phyloP scores from a whole-genome alignment of 1,140 invertebrate genomes.

The Leptinotarsa undecemlineata region DNA sequence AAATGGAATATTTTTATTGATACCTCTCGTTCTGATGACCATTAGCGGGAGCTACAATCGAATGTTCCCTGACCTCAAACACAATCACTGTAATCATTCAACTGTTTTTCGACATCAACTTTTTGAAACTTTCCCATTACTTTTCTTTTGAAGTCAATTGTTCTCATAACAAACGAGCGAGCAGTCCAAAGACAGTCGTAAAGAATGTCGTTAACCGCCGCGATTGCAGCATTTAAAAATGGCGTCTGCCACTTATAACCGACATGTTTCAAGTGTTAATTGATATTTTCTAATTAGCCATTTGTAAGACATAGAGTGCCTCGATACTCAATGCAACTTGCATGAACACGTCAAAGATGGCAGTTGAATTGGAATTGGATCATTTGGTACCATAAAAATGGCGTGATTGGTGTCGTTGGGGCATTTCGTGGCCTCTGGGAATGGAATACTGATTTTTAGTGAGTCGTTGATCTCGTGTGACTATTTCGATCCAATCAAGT shows the following conservation, averaged over 20 bases:
- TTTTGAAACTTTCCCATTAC: constrained; percentile 21
- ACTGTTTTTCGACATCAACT: constrained; percentile 17
- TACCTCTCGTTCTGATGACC: too few species aligned
- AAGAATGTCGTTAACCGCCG: constrained; percentile 29
- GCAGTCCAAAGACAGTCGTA: constrained; percentile 20
- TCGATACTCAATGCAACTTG: constrained; percentile 10
- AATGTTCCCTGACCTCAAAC: background rate
- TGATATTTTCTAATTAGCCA: constrained; percentile 29
- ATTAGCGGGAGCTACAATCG: background rate
- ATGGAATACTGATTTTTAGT: background rate
- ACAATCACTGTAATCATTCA: constrained; percentile 14
- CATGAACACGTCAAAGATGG: constrained; percentile 20
- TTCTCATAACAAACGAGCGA: constrained; percentile 21
- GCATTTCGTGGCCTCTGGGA: constrained; percentile 10
- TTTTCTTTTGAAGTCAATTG: constrained; percentile 22
- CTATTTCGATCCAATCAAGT: constrained; percentile 19
- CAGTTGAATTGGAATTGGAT: constrained; percentile 21
- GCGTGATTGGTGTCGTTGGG: constrained; percentile 15
- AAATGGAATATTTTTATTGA: too few species aligned
- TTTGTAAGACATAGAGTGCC: constrained; percentile 21
- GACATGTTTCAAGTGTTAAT: constrained; percentile 31
- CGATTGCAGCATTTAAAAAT: constrained; percentile 29
- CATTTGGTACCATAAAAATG: constrained; percentile 20
- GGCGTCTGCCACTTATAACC: constrained; percentile 26
- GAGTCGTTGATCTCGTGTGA: constrained; percentile 23